Conservation (phyloP, 2,888 invertebrate genomes). For the Pyrochroa serraticornis region DNA sequence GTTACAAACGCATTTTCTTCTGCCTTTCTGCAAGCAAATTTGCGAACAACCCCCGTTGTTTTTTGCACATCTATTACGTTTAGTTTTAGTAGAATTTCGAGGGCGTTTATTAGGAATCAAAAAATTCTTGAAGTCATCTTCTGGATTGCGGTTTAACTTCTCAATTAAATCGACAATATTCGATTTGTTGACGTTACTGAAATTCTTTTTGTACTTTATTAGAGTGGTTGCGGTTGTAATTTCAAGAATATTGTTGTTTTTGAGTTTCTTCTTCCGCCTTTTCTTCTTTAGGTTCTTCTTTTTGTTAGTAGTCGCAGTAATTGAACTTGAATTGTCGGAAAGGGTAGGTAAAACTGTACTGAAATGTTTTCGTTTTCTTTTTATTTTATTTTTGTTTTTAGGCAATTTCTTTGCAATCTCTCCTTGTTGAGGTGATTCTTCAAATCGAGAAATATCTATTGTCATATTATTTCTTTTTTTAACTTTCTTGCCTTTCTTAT, state of each 20-base stretch:
- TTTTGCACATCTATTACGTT: conserved; percentile 34
- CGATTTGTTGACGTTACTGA: conserved; percentile 27
- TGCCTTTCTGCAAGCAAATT: conserved; percentile 54
- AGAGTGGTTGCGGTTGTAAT: conserved; percentile 23
- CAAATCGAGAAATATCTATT: not conserved
- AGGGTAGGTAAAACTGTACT: not conserved
- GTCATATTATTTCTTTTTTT: too few species aligned
- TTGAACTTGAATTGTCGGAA: not conserved
- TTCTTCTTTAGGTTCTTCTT: conserved; percentile 20
- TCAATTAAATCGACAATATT: too few species aligned
- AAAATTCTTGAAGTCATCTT: conserved; percentile 29
- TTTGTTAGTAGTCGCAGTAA: conserved; percentile 1
- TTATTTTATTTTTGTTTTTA: conserved; percentile 14
- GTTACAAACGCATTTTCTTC: conserved; percentile 58
- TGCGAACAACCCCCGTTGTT: conserved; percentile 60
- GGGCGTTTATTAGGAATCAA: not conserved
- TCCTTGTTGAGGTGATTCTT: too few species aligned
- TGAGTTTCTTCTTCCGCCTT: conserved; percentile 20
- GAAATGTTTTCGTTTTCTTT: conserved; percentile 6
- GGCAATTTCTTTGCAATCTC: not conserved
- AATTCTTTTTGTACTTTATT: conserved; percentile 17
- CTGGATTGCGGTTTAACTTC: conserved; percentile 21
- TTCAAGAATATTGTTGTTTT: conserved; percentile 27
- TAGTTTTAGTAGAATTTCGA: conserved; percentile 3
- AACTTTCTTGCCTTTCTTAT: too few species aligned